phyloP scores from a whole-genome alignment of 2,888 invertebrate species.

The Sphaeridia pumilis region DNA sequence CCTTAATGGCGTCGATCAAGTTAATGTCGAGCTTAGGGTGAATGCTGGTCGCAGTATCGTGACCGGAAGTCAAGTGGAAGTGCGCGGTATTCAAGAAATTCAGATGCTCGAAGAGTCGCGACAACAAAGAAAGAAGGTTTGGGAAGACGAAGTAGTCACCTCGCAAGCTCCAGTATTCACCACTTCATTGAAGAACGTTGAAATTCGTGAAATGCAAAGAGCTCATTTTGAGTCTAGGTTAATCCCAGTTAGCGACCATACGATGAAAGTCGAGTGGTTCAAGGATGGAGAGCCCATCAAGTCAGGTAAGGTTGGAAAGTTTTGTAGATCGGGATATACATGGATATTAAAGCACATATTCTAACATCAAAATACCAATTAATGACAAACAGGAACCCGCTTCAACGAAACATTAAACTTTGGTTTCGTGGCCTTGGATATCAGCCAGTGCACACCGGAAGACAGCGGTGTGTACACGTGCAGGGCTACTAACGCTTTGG shows the following conservation, averaged over 20 bases:
- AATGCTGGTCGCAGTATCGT: conserved; percentile 39
- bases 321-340: not conserved
- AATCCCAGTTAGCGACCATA: conserved; percentile 85
- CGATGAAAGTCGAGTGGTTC: conserved; percentile 92
- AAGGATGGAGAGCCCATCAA: conserved; percentile 81
- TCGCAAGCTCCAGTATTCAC: conserved; percentile 89
- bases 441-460: conserved; percentile 87
- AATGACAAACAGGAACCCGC: conserved; percentile 53
- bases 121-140: conserved; percentile 1
- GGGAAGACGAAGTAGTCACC: conserved; percentile 61
- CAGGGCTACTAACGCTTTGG: conserved; percentile 78
- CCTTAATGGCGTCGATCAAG: conserved; percentile 76
- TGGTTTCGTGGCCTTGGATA: conserved; percentile 93
- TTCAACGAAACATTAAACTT: conserved; percentile 95
- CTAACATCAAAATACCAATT: no score
- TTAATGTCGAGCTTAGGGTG: conserved; percentile 40
- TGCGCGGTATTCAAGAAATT: conserved; percentile 68
- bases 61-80: conserved; percentile 74
- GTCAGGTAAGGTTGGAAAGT: conserved; percentile 46
- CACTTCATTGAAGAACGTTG: conserved; percentile 74
- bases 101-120: conserved; percentile 58
- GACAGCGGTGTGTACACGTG: conserved; percentile 94
- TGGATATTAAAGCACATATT: not conserved
- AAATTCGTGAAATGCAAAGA: conserved; percentile 77
- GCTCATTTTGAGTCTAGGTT: conserved; percentile 89